These are phyloP conservation scores for Archilochus colubris DNA, from an alignment of 2,113 vertebrate genomes.

Conservation along the genomic window DNA sequence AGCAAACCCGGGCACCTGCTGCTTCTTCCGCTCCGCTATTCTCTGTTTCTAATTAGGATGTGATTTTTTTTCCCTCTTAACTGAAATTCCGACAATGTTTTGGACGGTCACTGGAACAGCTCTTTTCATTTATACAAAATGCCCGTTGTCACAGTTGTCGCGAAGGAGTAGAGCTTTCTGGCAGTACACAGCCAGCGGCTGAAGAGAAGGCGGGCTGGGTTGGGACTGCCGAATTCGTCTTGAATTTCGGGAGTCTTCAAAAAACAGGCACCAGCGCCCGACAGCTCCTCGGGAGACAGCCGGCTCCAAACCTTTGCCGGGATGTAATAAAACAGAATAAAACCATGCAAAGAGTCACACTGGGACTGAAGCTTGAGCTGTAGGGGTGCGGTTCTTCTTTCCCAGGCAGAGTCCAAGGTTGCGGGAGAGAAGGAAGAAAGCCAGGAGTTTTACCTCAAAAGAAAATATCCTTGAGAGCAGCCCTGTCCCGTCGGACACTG, in stretches of 20 bases:
- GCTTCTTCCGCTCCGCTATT: fast-evolving
- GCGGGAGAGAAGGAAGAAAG: background rate
- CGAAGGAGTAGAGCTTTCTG: background rate
- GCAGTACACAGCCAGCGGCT: background rate
- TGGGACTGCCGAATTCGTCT: too few species aligned
- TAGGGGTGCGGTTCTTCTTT: background rate
- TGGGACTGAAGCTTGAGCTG: background rate
- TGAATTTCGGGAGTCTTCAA: too few species aligned
- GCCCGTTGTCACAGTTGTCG: background rate
- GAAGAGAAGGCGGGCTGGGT: background rate
- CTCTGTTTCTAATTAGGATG: background rate
- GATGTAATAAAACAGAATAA: background rate
- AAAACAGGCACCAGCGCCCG: background rate
- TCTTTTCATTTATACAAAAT: background rate
- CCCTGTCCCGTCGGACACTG: too few species aligned
- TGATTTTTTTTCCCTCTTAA: fast-evolving
- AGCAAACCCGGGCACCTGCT: background rate
- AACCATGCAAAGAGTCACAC: fast-evolving
- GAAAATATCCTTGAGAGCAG: background rate
- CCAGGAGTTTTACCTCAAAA: background rate
- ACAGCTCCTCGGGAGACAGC: background rate
- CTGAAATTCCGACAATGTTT: background rate
- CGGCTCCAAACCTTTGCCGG: background rate
- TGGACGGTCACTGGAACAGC: background rate
- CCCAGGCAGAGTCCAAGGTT: background rate